Evolutionary conservation across 1,140 invertebrate genomes (phyloP).

Genomic region (Diploscapter pachys): DNA sequence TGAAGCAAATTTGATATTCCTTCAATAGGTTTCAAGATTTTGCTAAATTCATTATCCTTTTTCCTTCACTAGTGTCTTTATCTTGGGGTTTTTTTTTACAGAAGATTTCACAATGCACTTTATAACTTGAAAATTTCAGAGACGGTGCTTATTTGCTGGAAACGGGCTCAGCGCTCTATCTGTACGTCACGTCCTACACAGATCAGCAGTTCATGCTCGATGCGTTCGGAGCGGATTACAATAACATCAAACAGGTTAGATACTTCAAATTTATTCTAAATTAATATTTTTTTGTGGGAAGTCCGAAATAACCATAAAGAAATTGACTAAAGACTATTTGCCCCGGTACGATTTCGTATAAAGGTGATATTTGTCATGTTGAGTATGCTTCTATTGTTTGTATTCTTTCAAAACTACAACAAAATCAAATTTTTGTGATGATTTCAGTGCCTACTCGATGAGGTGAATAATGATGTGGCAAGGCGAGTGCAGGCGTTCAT

Average conservation of each 20-base stretch:
- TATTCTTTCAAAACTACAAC: not conserved
- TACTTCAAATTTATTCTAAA: no score
- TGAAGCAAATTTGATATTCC: no score
- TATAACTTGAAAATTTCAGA: no score
- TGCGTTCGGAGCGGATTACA: constrained; percentile 26
- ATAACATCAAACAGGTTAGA: constrained; percentile 26
- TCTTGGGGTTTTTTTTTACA: no score
- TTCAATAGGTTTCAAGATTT: no score
- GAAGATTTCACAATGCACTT: no score
- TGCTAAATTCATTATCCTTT: no score
- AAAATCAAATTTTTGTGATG: not conserved
- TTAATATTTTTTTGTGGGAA: no score
- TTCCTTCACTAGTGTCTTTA: no score
- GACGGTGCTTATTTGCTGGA: constrained; percentile 88
- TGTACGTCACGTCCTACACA: constrained; percentile 81
- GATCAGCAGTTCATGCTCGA: constrained; percentile 61
- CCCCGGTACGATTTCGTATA: no score
- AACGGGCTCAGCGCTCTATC: constrained; percentile 74
- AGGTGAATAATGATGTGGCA: constrained; percentile 12
- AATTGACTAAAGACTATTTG: no score
- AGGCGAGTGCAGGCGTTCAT: constrained; percentile 21
- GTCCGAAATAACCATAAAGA: no score
- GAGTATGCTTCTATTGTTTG: not conserved
- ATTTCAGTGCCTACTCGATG: constrained; percentile 16
- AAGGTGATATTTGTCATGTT: not conserved